Conservation (phyloP, 2,113 vertebrate genomes). For the Onychostruthus taczanowskii region DNA sequence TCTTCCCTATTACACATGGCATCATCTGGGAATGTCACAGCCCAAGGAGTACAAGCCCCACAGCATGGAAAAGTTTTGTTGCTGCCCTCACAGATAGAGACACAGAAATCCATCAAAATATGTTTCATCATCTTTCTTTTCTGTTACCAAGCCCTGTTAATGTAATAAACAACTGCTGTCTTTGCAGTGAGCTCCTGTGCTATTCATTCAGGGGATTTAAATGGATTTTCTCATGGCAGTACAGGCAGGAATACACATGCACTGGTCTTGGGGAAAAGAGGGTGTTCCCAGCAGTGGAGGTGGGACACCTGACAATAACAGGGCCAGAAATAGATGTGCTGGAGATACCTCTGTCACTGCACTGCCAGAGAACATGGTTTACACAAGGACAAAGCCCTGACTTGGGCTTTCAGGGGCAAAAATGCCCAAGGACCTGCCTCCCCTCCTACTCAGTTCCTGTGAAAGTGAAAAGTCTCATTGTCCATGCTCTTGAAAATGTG, state of each 20-base stretch:
- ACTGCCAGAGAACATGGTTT: neutral
- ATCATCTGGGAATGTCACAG: neutral
- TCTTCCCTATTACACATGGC: neutral
- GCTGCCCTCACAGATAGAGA: neutral
- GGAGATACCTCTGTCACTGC: neutral
- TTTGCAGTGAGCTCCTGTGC: slow-evolving; percentile 47
- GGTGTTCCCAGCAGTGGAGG: neutral
- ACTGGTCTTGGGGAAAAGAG: neutral
- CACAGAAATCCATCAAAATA: slow-evolving; percentile 47
- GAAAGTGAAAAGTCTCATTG: neutral
- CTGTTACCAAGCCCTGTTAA: neutral
- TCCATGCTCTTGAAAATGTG: neutral
- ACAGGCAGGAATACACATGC: neutral
- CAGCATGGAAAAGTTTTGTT: neutral
- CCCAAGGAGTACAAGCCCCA: slow-evolving; percentile 9
- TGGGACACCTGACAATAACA: neutral
- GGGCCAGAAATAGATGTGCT: neutral
- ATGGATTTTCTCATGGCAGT: slow-evolving; percentile 21
- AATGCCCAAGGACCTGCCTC: neutral
- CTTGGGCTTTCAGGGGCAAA: neutral
- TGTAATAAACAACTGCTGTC: neutral
- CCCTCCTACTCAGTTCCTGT: neutral
- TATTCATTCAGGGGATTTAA: neutral
- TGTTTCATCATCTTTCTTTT: neutral
- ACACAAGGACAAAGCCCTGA: neutral